phyloP scores from a whole-genome alignment of 1,140 invertebrate genomes.

The Heliconius melpomene region DNA sequence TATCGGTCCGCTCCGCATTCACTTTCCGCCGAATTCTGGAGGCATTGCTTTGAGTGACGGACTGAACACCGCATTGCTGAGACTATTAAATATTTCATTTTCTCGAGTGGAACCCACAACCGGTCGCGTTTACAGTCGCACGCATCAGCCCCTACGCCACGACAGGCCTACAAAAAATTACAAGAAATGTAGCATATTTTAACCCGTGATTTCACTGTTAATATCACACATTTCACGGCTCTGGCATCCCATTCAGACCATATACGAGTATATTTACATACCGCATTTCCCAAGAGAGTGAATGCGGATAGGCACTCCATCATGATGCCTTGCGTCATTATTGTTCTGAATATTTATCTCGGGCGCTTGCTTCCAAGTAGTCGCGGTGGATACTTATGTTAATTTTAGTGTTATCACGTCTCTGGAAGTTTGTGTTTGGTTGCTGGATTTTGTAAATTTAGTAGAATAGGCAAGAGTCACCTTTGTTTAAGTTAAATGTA shows the following conservation, averaged over 20 bases:
- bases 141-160: too few species aligned
- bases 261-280: conserved; percentile 9
- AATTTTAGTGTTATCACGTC: background rate
- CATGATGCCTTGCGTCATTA: conserved; percentile 16
- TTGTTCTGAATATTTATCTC: conserved; percentile 26
- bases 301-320: conserved; percentile 10
- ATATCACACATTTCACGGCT: conserved; percentile 8
- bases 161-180: background rate
- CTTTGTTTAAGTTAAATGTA: background rate
- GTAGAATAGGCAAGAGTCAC: background rate
- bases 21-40: too few species aligned
- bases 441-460: background rate
- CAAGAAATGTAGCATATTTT: background rate
- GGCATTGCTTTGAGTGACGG: too few species aligned
- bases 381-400: background rate
- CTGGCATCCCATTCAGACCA: conserved; percentile 7
- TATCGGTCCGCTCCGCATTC: too few species aligned
- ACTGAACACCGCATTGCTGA: too few species aligned
- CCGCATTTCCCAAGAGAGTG: conserved; percentile 3
- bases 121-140: too few species aligned
- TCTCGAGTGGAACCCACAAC: too few species aligned
- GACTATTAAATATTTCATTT: too few species aligned
- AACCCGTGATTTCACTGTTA: background rate
- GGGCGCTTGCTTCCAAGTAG: background rate
- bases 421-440: background rate